Base-by-base conservation (phyloP, 2,113 vertebrate species). In the Odocoileus hemionus region DNA sequence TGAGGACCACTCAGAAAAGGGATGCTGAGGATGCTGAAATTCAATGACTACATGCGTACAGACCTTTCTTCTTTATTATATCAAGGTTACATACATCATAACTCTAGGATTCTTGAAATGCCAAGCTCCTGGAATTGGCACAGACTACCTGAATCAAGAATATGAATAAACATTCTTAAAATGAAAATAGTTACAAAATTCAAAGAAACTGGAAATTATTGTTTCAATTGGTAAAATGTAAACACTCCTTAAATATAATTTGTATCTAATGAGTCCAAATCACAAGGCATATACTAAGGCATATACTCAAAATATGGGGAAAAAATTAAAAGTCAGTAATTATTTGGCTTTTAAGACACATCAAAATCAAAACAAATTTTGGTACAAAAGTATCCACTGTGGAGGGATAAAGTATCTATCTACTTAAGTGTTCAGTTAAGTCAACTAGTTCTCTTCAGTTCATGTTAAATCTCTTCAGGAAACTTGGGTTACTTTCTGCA, bases 151-250 rank as follows among this genome's bases (percentile, higher is more conserved):
- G 11, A 97, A 82, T 61, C 67, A 96, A 94, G 58, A 95, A 90
- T 28, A 91, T 47, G 15, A 86, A 94, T 36, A 67, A 87, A 78
- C 23, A 89, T 80, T 87, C n/a, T 50, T 83, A 2, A 96, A 74
- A 23, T 67, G 33, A 96, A 97, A 97, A 97, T 47, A 97, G 94
- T 93, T 30, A 88, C n/a, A 82, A 96, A 61, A 94, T 88, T 89
- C 23, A 76, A 93, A 94, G 36, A 87, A 86, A 94, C 16, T 89
- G 85, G 2, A 96, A 94, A 96, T 39, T 39, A 78, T 19, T 96
- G 30, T 79, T 97, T 96, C 82, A 97, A 91, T 0, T 64, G 16
- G 95, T 3, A 95, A 25, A 76, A 67, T 87, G n/a, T 47, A 87
- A 95, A 45, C n/a, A 86, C n/a, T 80, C 86, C 26, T 60, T 54